Conservation (phyloP, 2,888 invertebrate species). For the Metalampra italica region DNA sequence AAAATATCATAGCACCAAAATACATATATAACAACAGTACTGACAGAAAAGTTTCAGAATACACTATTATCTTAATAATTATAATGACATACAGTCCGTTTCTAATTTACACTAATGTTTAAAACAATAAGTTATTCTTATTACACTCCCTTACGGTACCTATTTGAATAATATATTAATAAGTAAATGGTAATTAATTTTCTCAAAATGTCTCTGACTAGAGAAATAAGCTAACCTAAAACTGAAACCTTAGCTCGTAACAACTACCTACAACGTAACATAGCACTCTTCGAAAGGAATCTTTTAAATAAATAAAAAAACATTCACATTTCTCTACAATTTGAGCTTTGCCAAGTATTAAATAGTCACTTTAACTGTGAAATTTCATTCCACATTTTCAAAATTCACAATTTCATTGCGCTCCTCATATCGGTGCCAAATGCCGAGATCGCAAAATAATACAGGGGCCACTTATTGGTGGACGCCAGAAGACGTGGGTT, state of each 20-base stretch:
- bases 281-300: slow-evolving; percentile 68
- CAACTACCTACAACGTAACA: slow-evolving; percentile 60
- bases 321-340: slow-evolving; percentile 48
- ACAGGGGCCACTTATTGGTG: neutral
- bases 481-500: too few relatives aligned
- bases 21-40: slow-evolving; percentile 55
- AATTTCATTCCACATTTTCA: slow-evolving; percentile 60
- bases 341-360: slow-evolving; percentile 69
- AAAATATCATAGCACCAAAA: slow-evolving; percentile 75
- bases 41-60: slow-evolving; percentile 71
- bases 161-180: slow-evolving; percentile 64
- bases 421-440: slow-evolving; percentile 12
- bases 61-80: slow-evolving; percentile 19
- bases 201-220: slow-evolving; percentile 75
- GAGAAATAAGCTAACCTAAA: slow-evolving; percentile 70
- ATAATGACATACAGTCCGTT: slow-evolving; percentile 55
- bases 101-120: slow-evolving; percentile 48
- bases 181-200: slow-evolving; percentile 73
- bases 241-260: slow-evolving; percentile 55
- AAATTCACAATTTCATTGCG: slow-evolving; percentile 28
- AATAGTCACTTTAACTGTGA: slow-evolving; percentile 54
- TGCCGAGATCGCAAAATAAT: neutral
- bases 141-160: slow-evolving; percentile 63
- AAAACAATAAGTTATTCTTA: slow-evolving; percentile 67
- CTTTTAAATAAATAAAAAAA: slow-evolving; percentile 42